Evolutionary conservation across 2,888 invertebrate species (phyloP), one percentile per base, ranked within the genome.

Genomic region (Acanthosepion pharaonis): DNA sequence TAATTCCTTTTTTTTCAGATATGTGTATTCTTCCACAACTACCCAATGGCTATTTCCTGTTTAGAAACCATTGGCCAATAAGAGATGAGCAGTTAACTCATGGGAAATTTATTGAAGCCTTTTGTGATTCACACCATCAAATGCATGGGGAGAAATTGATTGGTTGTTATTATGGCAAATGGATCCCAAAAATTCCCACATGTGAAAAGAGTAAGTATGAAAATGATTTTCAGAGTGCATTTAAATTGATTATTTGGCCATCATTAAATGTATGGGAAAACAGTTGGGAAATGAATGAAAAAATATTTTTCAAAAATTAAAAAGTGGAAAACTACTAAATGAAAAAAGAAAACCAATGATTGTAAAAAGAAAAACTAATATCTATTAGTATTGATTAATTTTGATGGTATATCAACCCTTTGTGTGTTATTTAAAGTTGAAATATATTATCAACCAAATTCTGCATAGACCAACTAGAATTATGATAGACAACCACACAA

Each of bases 151-250:
- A 49, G n/a, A 93, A 93, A 9, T 1, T 53, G 53, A 51, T 93
- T 93, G 49, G 18, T 25, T 93, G 93, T 93, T n/a, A 49, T 25
- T 93, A 93, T 93, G 93, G 93, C 28, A 93, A 93, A 28, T 93
- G 93, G 93, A 53, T 51, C 51, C 93, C 93, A 93, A 51, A 49
- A 53, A 18, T 93, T 93, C 49, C 93, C 28, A 49, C 0, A n/a
- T 93, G 93, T n/a, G 51, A 93, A 93, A 93, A 49, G 53, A 53
- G 93, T 93, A 49, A 51, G 93, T 93, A 93, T n/a, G n/a, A 78
- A 78, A 78, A 78, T 78, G 28, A n/a, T 78, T n/a, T 78, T 78
- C n/a, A 42, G n/a, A 4, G 28, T 78, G 8, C 6, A 11, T 78
- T n/a, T 78, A n/a, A n/a, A 78, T 59, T 20, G 11, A 23, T 23